Percentiles rank a stretch among this genome's conserved stretches.
phyloP scores from a whole-genome alignment of 2,888 invertebrate genomes.

The Oxytorus armatus region DNA sequence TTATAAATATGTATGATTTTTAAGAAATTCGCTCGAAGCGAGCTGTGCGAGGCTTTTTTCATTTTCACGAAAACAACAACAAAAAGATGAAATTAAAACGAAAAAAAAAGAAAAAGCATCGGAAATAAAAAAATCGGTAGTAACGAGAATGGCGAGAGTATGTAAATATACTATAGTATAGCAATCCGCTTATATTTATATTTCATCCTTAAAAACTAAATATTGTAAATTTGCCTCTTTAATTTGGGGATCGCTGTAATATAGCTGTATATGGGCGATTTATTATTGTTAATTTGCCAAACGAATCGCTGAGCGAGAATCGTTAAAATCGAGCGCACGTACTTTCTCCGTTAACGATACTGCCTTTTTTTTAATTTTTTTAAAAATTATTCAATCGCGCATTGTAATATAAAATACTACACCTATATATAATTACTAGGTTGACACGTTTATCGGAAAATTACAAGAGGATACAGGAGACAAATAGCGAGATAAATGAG shows the following conservation, averaged over 20 bases:
- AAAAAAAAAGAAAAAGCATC: too few species aligned
- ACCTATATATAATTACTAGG: constrained; percentile 42
- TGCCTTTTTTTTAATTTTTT: constrained; percentile 71
- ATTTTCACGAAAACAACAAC: constrained; percentile 55
- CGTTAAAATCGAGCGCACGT: constrained; percentile 65
- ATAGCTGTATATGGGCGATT: constrained; percentile 70
- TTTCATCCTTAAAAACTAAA: constrained; percentile 50
- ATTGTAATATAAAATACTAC: constrained; percentile 63
- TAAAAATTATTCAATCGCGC: constrained; percentile 67
- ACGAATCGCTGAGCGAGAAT: constrained; percentile 73
- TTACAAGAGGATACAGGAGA: constrained; percentile 42
- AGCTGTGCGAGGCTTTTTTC: constrained; percentile 54
- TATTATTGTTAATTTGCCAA: constrained; percentile 57
- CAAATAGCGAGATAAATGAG: constrained; percentile 46
- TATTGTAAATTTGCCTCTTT: constrained; percentile 65
- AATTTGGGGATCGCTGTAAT: constrained; percentile 72
- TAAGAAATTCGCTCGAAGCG: constrained; percentile 46
- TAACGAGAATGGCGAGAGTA: constrained; percentile 70
- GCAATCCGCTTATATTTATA: constrained; percentile 63
- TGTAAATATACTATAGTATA: constrained; percentile 63
- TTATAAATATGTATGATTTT: constrained; percentile 33
- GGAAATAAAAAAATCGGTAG: constrained; percentile 67
- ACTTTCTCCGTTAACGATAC: constrained; percentile 79
- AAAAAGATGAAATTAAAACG: constrained; percentile 44
- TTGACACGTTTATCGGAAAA: constrained; percentile 56